Base-by-base conservation (phyloP, 2,888 invertebrate genomes). In the Tetranychus piercei region DNA sequence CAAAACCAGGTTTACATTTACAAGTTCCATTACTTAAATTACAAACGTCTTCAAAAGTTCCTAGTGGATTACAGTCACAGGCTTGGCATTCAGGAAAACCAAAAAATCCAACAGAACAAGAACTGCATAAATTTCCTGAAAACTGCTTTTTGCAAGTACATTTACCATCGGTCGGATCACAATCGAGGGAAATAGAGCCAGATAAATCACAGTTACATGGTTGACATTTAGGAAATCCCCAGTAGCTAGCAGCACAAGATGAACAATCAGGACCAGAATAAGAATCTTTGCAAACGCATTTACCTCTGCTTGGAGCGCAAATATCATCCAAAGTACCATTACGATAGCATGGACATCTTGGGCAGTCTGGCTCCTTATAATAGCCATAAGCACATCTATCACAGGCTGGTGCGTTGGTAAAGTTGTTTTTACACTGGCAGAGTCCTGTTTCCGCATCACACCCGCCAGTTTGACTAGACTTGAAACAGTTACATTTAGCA, bases 131-230 rank as follows among this genome's bases (percentile, higher is more conserved):
- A 55, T 55, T 9, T 5, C 34, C 34, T 34, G 34, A 34, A 34
- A 34, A 34, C 4, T 34, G 34, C 5, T 34, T 34, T 34, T 94
- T 91, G 80, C 99, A 99, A 45, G 86, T 86, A 82, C 99, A 99
- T 81, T 95, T 92, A 0, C 99, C 97, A 0, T 87, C 88, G 6
- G 80, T 80, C 81, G 92, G 93, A 83, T 97, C 88, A 83, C 99
- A 99, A 74, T 88, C 85, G 66, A 84, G 83, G 81, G 88, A 88
- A 75, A 90, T 86, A 0, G 97, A 90, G n/a, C 99, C 99, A n/a
- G 97, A 97, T 78, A 93, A 88, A 82, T 97, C 94, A 82, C 99
- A 99, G 79, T 88, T 88, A 81, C 99, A 99, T 81, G 93, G 94
- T 89, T 78, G 88, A 82, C 99, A 99, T 65, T 88, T 88, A 78